phyloP scores from a whole-genome alignment of 2,113 vertebrate species.

The Micronycteris hirsuta region DNA sequence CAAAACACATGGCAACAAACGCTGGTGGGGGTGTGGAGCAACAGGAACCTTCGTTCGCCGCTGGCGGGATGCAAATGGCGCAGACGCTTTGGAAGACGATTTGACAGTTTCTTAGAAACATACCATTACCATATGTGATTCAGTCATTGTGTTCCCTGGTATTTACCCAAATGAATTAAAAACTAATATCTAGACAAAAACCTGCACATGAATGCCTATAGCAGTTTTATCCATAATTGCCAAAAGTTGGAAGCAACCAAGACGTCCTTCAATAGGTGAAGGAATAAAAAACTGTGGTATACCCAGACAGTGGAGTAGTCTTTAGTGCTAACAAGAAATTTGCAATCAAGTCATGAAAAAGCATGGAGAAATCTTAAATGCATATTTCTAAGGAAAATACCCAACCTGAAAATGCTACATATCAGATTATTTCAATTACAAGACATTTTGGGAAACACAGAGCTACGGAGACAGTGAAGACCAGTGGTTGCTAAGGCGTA shows the following conservation, averaged over 20 bases:
- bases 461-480: neutral
- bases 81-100: neutral
- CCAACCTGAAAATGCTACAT: neutral
- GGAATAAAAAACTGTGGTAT: neutral
- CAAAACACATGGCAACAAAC: neutral
- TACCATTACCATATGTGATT: neutral
- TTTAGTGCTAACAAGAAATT: neutral
- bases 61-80: neutral
- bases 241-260: neutral
- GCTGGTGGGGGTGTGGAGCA: neutral
- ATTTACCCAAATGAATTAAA: neutral
- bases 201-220: neutral
- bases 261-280: neutral
- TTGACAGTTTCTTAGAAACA: neutral
- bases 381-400: neutral
- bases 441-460: neutral
- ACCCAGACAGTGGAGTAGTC: neutral
- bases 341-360: neutral
- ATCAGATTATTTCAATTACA: neutral
- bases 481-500: neutral
- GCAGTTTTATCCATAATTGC: neutral
- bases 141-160: neutral
- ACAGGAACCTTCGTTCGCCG: neutral
- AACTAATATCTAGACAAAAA: neutral
- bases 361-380: neutral